Conservation (phyloP, 2,888 invertebrate species). For the Falcaria lacertinaria region DNA sequence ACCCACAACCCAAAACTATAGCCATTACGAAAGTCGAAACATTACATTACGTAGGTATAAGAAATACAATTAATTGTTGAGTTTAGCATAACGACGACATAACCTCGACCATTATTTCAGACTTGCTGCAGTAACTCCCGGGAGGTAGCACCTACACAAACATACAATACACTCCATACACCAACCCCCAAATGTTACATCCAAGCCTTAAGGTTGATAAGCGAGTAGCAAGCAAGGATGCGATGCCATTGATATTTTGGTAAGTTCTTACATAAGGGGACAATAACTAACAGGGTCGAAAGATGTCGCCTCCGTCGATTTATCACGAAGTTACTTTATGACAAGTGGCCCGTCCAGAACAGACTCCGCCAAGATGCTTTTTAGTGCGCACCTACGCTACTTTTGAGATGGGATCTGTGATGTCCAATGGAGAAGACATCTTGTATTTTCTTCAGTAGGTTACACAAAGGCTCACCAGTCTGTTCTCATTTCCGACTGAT, state of each 20-base stretch:
- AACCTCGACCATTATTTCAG: constrained; percentile 50
- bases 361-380: constrained; percentile 63
- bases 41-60: constrained; percentile 26
- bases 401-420: constrained; percentile 15
- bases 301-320: constrained; percentile 67
- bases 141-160: constrained; percentile 25
- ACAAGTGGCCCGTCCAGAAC: constrained; percentile 70
- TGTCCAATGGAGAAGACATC: constrained; percentile 2
- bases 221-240: constrained; percentile 2
- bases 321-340: constrained; percentile 69
- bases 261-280: constrained; percentile 55
- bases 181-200: constrained; percentile 5
- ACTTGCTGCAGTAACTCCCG: constrained; percentile 49
- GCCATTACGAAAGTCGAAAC: constrained; percentile 14
- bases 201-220: constrained; percentile 6
- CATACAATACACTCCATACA: not conserved
- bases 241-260: constrained; percentile 9
- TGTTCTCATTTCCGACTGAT: too few relatives aligned
- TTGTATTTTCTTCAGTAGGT: constrained; percentile 1
- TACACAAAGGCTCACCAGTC: not conserved
- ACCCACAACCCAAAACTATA: constrained; percentile 5
- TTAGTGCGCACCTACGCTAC: constrained; percentile 50
- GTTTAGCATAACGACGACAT: constrained; percentile 62
- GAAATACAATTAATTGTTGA: constrained; percentile 61
- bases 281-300: constrained; percentile 66